phyloP scores from a whole-genome alignment of 2,797 vertebrate species.

The Acanthopagrus latus region DNA sequence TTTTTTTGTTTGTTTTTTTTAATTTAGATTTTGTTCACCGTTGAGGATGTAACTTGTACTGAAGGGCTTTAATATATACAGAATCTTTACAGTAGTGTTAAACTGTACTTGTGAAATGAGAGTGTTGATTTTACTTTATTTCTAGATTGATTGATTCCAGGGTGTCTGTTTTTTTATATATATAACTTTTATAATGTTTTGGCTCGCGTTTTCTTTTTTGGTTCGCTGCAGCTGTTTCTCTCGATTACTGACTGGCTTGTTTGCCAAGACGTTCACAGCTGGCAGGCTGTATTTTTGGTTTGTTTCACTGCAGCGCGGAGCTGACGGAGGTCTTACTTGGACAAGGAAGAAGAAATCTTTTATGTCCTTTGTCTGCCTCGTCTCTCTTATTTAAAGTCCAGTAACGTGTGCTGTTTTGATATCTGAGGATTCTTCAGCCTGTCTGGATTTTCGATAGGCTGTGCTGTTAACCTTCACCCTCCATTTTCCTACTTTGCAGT shows the following conservation, averaged over 20 bases:
- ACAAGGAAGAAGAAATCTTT: slow-evolving; percentile 6
- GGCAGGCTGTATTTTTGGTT: slow-evolving; percentile 14
- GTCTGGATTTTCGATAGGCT: slow-evolving; percentile 25
- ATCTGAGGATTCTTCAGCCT: slow-evolving; percentile 17
- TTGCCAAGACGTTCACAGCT: slow-evolving; percentile 21
- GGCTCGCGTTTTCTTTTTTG: neutral
- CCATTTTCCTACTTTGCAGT: neutral
- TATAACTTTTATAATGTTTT: slow-evolving; percentile 17
- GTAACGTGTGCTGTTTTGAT: slow-evolving; percentile 15
- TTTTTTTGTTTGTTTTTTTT: neutral
- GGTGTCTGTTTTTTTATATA: neutral
- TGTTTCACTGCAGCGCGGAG: slow-evolving; percentile 14
- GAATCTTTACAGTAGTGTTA: neutral
- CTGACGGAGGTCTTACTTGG: neutral
- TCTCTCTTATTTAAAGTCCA: neutral
- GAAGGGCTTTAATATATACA: slow-evolving; percentile 13
- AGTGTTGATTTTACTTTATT: neutral
- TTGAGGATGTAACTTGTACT: slow-evolving; percentile 3
- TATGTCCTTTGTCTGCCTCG: neutral
- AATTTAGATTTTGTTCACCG: neutral
- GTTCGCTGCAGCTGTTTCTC: slow-evolving; percentile 26
- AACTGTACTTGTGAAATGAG: neutral
- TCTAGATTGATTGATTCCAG: neutral
- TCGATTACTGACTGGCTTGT: slow-evolving; percentile 14
- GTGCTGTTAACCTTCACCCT: slow-evolving; percentile 21